These are phyloP conservation scores for Enoplosus armatus DNA, from an alignment of 2,797 vertebrate genomes.

Conservation along the genomic window DNA sequence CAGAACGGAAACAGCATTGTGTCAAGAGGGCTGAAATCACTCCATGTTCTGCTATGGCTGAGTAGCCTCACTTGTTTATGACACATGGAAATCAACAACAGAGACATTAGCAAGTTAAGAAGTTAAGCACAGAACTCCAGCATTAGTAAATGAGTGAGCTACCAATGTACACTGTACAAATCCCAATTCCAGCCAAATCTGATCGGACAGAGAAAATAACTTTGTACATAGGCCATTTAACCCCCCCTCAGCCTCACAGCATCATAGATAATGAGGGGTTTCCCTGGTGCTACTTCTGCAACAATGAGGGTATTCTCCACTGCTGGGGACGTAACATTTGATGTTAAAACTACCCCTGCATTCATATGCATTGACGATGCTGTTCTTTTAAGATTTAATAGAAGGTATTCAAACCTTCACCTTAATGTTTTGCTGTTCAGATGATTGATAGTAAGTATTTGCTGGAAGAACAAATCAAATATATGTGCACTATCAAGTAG, in stretches of 20 bases:
- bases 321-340: background rate
- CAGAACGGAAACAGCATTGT: background rate
- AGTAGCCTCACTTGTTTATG: constrained; percentile 4
- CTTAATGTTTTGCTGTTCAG: background rate
- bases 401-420: background rate
- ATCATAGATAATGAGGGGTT: background rate
- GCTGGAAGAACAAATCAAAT: background rate
- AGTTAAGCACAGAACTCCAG: background rate
- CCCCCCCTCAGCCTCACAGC: background rate
- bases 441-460: background rate
- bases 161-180: background rate
- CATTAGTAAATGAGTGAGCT: constrained; percentile 21
- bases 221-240: background rate
- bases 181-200: background rate
- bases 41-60: background rate
- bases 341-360: background rate
- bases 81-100: constrained; percentile 9
- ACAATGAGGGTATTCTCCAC: background rate
- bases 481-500: background rate
- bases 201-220: background rate
- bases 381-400: background rate
- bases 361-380: background rate
- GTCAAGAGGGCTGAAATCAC: background rate
- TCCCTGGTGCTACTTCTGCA: background rate
- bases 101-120: constrained; percentile 8